phyloP scores from a whole-genome alignment of 2,888 invertebrate genomes.

The Venustoraphidia nigricollis region DNA sequence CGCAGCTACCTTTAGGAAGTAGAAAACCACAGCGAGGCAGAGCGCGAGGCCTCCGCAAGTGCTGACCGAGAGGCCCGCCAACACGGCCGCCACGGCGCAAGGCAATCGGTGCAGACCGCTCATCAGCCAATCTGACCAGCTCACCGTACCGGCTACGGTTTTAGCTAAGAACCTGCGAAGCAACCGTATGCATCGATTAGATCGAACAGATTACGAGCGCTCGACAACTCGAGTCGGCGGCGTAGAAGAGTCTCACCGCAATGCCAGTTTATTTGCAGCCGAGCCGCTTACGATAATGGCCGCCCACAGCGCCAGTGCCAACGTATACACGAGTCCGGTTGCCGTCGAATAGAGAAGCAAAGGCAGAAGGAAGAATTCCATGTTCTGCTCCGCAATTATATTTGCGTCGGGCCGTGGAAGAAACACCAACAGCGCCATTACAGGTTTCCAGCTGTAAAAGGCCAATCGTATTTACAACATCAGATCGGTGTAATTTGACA shows the following conservation, averaged over 20 bases:
- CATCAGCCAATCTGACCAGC: conserved; percentile 45
- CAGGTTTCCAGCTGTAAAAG: conserved; percentile 9
- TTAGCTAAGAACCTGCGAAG: conserved; percentile 31
- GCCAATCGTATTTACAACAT: neutral
- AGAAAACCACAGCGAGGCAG: conserved; percentile 45
- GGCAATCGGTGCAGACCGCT: conserved; percentile 53
- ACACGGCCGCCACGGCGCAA: conserved; percentile 42
- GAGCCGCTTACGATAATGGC: conserved; percentile 53
- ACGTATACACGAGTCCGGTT: conserved; percentile 39
- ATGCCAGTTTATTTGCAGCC: conserved; percentile 45
- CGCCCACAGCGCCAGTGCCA: conserved; percentile 34
- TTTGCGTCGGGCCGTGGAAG: conserved; percentile 20
- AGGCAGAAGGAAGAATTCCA: conserved; percentile 34
- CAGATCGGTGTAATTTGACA: conserved; percentile 4
- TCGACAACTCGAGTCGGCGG: neutral
- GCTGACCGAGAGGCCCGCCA: conserved; percentile 44
- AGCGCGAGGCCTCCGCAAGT: conserved; percentile 65
- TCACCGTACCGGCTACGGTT: conserved; percentile 28
- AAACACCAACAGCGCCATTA: conserved; percentile 7
- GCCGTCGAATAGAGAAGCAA: conserved; percentile 44
- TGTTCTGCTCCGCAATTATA: conserved; percentile 20
- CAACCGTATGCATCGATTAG: too few relatives aligned
- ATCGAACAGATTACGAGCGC: too few relatives aligned
- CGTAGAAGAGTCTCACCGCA: conserved; percentile 34
- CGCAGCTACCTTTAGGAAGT: conserved; percentile 45